phyloP scores from a whole-genome alignment of 2,888 invertebrate genomes.

The Pyrrhia umbra region DNA sequence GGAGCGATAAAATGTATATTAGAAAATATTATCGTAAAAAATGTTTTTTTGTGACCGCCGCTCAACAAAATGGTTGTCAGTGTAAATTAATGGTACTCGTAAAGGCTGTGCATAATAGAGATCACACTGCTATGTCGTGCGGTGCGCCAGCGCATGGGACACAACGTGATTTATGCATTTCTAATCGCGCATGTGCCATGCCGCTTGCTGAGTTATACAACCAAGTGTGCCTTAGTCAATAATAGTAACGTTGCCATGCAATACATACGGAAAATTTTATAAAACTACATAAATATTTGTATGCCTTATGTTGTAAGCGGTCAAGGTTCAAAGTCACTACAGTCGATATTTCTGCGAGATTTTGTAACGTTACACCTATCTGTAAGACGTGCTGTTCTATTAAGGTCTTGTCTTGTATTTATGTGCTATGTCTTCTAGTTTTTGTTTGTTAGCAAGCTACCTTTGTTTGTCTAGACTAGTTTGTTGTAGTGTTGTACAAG shows the following conservation, averaged over 20 bases:
- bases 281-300: constrained; percentile 47
- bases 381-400: constrained; percentile 40
- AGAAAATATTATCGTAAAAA: constrained; percentile 24
- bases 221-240: constrained; percentile 55
- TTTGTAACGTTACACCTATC: constrained; percentile 61
- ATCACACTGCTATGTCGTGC: constrained; percentile 67
- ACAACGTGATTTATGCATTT: constrained; percentile 80
- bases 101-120: constrained; percentile 64
- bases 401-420: constrained; percentile 50
- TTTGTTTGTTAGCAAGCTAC: constrained; percentile 46
- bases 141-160: constrained; percentile 70
- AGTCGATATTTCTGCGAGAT: constrained; percentile 51
- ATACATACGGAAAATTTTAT: constrained; percentile 56
- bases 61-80: constrained; percentile 45
- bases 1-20: constrained; percentile 38
- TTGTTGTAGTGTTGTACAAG: constrained; percentile 21
- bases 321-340: constrained; percentile 60
- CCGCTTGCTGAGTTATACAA: constrained; percentile 68
- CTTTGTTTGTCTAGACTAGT: constrained; percentile 35
- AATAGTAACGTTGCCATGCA: constrained; percentile 63
- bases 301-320: constrained; percentile 44
- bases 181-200: constrained; percentile 74
- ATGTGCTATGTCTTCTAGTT: constrained; percentile 43
- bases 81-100: constrained; percentile 49
- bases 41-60: constrained; percentile 18